These are phyloP conservation scores for Pimpla rufipes DNA, from an alignment of 2,888 invertebrate genomes.

Conservation along the genomic window DNA sequence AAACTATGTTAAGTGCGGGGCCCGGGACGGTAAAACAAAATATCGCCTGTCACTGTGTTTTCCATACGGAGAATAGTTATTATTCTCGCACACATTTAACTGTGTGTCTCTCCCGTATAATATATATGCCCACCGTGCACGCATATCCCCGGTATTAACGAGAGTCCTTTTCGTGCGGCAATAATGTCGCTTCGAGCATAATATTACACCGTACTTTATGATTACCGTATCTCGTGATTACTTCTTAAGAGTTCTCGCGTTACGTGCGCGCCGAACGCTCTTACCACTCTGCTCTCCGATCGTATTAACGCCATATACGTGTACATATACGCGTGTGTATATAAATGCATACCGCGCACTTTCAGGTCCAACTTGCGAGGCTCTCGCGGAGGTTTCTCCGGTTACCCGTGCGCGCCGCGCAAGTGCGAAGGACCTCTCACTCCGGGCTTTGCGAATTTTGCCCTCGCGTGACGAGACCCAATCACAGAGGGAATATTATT, in stretches of 20 bases:
- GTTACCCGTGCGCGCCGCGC: not conserved
- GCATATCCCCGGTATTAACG: slow-evolving; percentile 32
- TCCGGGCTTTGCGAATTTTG: slow-evolving; percentile 58
- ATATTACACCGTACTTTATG: slow-evolving; percentile 54
- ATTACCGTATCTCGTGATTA: slow-evolving; percentile 50
- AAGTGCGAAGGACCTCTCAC: slow-evolving; percentile 6
- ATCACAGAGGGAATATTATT: slow-evolving; percentile 44
- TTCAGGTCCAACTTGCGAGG: slow-evolving; percentile 8
- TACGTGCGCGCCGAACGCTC: slow-evolving; percentile 15
- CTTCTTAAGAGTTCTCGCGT: slow-evolving; percentile 50
- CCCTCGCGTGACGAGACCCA: slow-evolving; percentile 67
- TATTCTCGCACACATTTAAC: slow-evolving; percentile 25
- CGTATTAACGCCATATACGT: slow-evolving; percentile 3
- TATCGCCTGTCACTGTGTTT: slow-evolving; percentile 28
- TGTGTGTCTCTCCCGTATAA: not conserved
- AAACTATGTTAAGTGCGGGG: slow-evolving; percentile 11
- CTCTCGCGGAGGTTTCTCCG: not conserved
- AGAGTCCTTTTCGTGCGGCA: slow-evolving; percentile 18
- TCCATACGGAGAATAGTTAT: slow-evolving; percentile 7
- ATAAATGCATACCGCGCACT: not conserved
- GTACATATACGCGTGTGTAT: too few relatives aligned
- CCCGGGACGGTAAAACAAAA: slow-evolving; percentile 31
- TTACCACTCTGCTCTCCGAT: slow-evolving; percentile 1
- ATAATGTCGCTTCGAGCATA: slow-evolving; percentile 36
- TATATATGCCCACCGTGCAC: not conserved